A percentile compares a stretch with the other conserved stretches of the same genome.
These are phyloP conservation scores for Cercocebus atys DNA, from an alignment of 2,113 vertebrate genomes.

Conservation along the genomic window DNA sequence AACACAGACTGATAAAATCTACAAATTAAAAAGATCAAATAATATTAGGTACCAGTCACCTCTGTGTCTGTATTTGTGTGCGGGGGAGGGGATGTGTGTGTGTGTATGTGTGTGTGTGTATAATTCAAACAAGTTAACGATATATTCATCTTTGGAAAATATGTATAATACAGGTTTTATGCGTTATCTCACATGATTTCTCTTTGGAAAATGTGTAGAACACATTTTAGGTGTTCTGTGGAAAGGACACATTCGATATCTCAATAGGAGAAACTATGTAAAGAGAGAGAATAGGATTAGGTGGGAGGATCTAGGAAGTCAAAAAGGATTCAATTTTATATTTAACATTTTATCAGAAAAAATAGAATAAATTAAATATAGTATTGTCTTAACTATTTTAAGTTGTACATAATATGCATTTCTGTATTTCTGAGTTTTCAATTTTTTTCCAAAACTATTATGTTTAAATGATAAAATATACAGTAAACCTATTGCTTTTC, in stretches of 20 bases:
- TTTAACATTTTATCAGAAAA: background rate
- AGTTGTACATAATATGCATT: background rate
- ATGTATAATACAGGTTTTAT: background rate
- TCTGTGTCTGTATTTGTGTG: background rate
- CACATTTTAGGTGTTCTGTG: background rate
- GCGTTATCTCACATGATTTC: background rate
- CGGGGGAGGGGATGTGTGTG: background rate
- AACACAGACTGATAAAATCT: background rate
- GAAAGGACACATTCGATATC: background rate
- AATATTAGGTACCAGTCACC: background rate
- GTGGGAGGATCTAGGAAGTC: background rate
- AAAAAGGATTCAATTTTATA: background rate
- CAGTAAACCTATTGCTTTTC: background rate
- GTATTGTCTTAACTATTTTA: background rate
- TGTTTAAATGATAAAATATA: background rate
- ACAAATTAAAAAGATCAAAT: background rate
- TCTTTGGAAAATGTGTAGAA: background rate
- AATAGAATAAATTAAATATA: background rate
- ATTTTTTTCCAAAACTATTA: background rate
- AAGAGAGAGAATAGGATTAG: background rate
- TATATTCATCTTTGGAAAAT: background rate
- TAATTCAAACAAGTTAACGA: background rate
- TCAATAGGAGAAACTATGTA: background rate
- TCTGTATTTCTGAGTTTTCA: background rate
- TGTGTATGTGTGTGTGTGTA: background rate